Evolutionary conservation across 2,113 vertebrate species (phyloP), one percentile per base, ranked within the genome.

Genomic region (Ptilonorhynchus violaceus): DNA sequence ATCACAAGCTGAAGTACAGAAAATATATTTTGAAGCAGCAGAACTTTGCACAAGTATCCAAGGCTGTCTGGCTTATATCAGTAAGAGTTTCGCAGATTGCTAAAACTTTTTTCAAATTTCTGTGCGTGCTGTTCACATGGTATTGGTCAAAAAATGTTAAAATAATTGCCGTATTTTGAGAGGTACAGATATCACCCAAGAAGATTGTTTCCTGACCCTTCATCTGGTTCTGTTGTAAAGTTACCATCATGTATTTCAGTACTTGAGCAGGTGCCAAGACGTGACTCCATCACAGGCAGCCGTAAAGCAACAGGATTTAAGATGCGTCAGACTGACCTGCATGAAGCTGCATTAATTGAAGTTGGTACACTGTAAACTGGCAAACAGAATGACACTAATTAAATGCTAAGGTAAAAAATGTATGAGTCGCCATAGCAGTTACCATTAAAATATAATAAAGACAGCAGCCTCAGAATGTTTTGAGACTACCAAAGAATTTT

Each of bases 341-440:
- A 11, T 31, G 85, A 49, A 41, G 14, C 58, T 73, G 16, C 22
- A 6, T 18, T 77, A 78, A 79, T 35, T 64, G 78, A 60, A 62
- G 55, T 23, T 41, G 44, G 74, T 64, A 20, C 55, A n/a, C 22
- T 44, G 17, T 92, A 88, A 64, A 80, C 63, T 85, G 80, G 56
- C 27, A 72, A 83, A 59, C 39, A 88, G 73, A 80, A 47, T 39
- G 49, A 41, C 12, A 18, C 30, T 74, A 52, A 81, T 79, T 85
- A 70, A 85, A 42, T 47, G 49, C n/a, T 52, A 56, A 92, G 68
- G 68, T 91, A 96, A 87, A 94, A 94, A 87, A 87, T 68, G 42
- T 67, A 85, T 53, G 42, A 96, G 30, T 69, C 1, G 2, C 24
- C 35, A 31, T 50, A 87, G 50, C 13, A 27, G 24, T 50, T 55